Evolutionary conservation across 2,797 vertebrate species (phyloP), one percentile per base, ranked within the genome.

Genomic region (Coregonus sp.): DNA sequence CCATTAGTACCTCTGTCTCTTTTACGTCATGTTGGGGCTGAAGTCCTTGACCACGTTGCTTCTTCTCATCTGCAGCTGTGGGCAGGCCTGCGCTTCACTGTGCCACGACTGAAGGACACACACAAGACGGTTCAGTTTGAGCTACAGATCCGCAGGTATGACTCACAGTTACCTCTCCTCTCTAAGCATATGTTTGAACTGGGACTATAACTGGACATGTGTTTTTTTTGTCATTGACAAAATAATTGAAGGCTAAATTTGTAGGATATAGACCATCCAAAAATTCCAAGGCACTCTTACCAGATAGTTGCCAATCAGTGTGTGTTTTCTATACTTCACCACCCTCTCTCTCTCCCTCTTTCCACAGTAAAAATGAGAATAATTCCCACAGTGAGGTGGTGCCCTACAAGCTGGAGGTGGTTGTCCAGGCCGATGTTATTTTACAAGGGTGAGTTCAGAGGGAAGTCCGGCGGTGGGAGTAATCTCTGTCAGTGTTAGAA

Each of bases 351-450:
- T n/a, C 6, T 2, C n/a, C n/a, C 15, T 29, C 25, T 25, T 84
- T 89, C 80, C 78, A 59, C 93, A 98, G 97, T 89, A 98, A 98
- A 94, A 98, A 98, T 84, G 94, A 96, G 88, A 98, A 98, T 83
- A 98, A 98, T 82, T 98, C 97, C 0, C 94, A 96, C 65, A 98
- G 97, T n/a, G 95, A 97, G 35, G 81, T 95, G 73, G 94, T 95
- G 11, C 86, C 93, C 2, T 95, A 95, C 83, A 92, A 81, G 70
- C 90, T 97, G 74, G 95, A 95, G 2, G 96, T 97, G 77, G 94
- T 95, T 75, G 96, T 96, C 68, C 89, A 91, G 78, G 93, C 96
- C 69, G 92, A 93, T 29, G 94, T 97, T 71, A 95, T 96, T 20
- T 88, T 96, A 1, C 95, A 95, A 4, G 95, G 96, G 97, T 98